A percentile compares a stretch with the other conserved stretches of the same genome.
Evolutionary conservation across 2,888 invertebrate species (phyloP).

Genomic region (Corythucha ciliata): DNA sequence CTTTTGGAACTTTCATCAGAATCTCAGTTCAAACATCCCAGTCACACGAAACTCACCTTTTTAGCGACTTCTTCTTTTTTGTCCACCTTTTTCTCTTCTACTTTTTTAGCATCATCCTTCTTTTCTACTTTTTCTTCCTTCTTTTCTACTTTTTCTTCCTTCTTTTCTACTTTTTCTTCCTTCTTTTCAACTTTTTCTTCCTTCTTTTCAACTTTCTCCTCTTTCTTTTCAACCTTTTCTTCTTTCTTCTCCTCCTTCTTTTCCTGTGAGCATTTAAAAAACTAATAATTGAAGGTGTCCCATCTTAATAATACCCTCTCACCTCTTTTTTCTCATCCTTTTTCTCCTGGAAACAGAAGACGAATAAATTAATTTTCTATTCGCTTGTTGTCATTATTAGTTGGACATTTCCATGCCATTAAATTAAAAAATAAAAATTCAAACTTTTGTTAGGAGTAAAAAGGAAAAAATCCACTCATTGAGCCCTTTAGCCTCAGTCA

Average conservation of each 20-base stretch:
- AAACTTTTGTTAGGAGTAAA: not conserved
- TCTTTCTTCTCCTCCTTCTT: conserved; percentile 36
- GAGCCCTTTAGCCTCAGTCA: no score
- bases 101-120: conserved; percentile 40
- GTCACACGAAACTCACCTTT: no score
- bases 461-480: not conserved
- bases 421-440: not conserved
- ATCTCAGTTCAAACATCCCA: no score
- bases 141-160: conserved; percentile 42
- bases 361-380: not conserved
- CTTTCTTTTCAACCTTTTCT: conserved; percentile 37
- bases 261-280: conserved; percentile 24
- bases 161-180: conserved; percentile 40
- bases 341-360: conserved; percentile 9
- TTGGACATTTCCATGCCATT: no score
- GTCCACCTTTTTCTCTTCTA: conserved; percentile 41
- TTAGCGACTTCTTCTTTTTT: conserved; percentile 42
- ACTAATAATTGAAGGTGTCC: not conserved
- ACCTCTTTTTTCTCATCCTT: conserved; percentile 8
- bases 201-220: conserved; percentile 37
- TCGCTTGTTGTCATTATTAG: no score
- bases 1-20: no score
- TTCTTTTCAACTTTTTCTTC: conserved; percentile 36
- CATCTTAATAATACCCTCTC: not conserved
- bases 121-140: conserved; percentile 39